Evolutionary conservation across 2,888 invertebrate species (phyloP), one percentile per base, ranked within the genome.

Genomic region (Pheosia tremula): DNA sequence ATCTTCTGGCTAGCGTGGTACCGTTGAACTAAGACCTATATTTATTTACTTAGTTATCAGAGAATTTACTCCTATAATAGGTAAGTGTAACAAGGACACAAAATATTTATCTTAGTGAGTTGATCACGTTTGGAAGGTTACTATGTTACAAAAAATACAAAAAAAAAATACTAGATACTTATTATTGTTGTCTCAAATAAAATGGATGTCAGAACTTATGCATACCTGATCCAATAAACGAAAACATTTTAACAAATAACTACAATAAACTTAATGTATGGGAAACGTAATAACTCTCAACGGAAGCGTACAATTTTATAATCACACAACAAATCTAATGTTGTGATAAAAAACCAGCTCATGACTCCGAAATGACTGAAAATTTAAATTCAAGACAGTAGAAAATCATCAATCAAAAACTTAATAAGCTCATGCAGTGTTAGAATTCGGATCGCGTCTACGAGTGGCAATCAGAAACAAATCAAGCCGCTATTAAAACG

Each of bases 401-500:
- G 77, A 73, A 68, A 80, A 76, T 79, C 85, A 86, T 87, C 80
- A 84, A 86, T 88, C 88, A 87, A 81, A 81, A 72, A 77, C 66
- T 64, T 77, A 83, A 85, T 80, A 79, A 78, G 78, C 67, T 75
- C 76, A 72, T 68, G 71, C 74, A 74, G 74, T 74, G 74, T 76
- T 74, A 74, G 76, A 76, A 81, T 82, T 80, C 82, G 76, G 71
- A 72, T 75, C 82, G 79, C 83, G 81, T 86, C 83, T 79, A 81
- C 75, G 77, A 76, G 80, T 80, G 79, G 88, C 85, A 88, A 89
- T 90, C 87, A 89, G 87, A 88, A 89, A 84, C 84, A 86, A 89
- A 90, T 90, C 89, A 86, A 82, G 84, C 80, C 71, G 82, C 87
- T 87, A 90, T 91, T 90, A 90, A 89, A 90, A 85, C 85, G 74